phyloP scores from a whole-genome alignment of 2,888 invertebrate genomes.

The Seira sanloemensis region DNA sequence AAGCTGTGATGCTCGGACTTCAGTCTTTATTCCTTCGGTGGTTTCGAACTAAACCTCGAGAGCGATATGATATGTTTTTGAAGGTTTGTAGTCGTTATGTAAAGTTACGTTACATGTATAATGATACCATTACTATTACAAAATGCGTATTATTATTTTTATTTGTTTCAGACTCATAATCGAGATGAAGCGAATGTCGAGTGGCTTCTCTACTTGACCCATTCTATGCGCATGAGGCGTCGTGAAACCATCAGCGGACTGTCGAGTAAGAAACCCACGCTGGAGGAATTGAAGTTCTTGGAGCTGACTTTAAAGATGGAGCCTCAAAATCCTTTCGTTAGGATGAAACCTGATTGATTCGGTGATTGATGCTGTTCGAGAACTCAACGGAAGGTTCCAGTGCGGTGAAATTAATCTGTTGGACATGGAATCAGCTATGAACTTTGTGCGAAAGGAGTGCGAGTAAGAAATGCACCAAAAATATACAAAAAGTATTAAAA shows the following conservation, averaged over 20 bases:
- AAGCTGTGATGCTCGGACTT: constrained; percentile 33
- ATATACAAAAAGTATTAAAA: too few species aligned
- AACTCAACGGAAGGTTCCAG: constrained; percentile 56
- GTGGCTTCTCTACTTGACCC: constrained; percentile 46
- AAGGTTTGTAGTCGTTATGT: constrained; percentile 41
- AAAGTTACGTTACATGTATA: not conserved
- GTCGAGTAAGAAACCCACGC: constrained; percentile 24
- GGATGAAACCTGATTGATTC: constrained; percentile 54
- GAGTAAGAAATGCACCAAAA: too few species aligned
- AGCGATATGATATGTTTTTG: constrained; percentile 41
- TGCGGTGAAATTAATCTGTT: constrained; percentile 47
- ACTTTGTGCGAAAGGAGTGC: constrained; percentile 45
- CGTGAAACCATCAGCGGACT: constrained; percentile 24
- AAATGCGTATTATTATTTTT: not conserved
- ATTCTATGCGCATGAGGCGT: constrained; percentile 52
- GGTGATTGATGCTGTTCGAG: constrained; percentile 64
- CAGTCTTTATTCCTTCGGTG: constrained; percentile 41
- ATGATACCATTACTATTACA: not conserved
- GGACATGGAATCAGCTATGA: constrained; percentile 47
- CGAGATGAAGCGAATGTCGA: constrained; percentile 36
- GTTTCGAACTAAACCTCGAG: constrained; percentile 32
- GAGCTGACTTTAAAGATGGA: constrained; percentile 36
- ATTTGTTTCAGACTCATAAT: constrained; percentile 38
- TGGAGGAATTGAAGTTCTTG: constrained; percentile 53
- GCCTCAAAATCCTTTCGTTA: constrained; percentile 57